Conservation (phyloP, 1,140 invertebrate genomes). For the Listronotus bonariensis region DNA sequence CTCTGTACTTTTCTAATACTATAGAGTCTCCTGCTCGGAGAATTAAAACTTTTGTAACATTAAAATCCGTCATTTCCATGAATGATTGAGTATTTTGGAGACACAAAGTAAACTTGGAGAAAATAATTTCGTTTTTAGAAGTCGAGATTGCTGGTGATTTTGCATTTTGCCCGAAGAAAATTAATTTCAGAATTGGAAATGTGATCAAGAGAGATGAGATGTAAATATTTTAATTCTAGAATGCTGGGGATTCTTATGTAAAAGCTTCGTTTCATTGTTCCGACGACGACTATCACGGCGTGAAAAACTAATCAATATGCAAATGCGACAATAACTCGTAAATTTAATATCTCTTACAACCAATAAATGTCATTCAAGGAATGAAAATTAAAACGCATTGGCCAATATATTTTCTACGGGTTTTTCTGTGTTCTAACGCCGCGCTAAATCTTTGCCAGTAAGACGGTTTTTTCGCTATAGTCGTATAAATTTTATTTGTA, state of each 20-base stretch:
- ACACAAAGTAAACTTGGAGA: conserved; percentile 50
- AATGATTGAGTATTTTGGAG: conserved; percentile 53
- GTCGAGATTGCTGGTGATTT: conserved; percentile 50
- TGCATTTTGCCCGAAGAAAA: conserved; percentile 49
- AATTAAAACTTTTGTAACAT: conserved; percentile 55
- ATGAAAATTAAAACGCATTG: conserved; percentile 37
- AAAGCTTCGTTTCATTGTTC: conserved; percentile 19
- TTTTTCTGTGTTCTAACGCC: conserved; percentile 16
- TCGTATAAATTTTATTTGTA: conserved; percentile 29
- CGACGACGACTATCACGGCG: conserved; percentile 6
- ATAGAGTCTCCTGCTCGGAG: conserved; percentile 30
- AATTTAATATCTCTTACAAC: conserved; percentile 38
- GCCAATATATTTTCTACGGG: conserved; percentile 28
- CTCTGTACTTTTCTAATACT: conserved; percentile 22
- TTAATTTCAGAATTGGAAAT: conserved; percentile 53
- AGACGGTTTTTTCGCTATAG: conserved; percentile 25
- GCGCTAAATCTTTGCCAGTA: conserved; percentile 26
- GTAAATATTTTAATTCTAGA: conserved; percentile 52
- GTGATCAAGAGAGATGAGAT: conserved; percentile 51
- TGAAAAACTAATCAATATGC: conserved; percentile 41
- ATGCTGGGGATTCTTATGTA: conserved; percentile 28
- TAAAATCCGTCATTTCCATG: conserved; percentile 55
- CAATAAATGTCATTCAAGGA: conserved; percentile 38
- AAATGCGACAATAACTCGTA: conserved; percentile 40
- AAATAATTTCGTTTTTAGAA: conserved; percentile 53